Evolutionary conservation across 30 jellyfish, hydroid and myxozoan species (phyloP).

Genomic region (Turritopsis dohrnii): DNA sequence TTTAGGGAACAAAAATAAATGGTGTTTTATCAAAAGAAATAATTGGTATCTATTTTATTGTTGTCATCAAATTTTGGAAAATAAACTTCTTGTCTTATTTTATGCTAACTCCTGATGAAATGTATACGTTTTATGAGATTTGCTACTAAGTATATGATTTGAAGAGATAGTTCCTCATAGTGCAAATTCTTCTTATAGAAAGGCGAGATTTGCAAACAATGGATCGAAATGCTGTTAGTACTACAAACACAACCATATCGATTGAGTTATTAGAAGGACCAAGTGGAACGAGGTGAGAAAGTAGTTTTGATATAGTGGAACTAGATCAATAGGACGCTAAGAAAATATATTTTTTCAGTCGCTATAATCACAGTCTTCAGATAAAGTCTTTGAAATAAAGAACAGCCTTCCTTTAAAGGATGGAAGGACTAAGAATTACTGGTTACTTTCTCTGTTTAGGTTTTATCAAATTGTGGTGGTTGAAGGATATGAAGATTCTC

Average conservation of each 20-base stretch:
- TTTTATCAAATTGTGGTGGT: constrained; percentile 51
- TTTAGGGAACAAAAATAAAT: neutral
- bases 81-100: too few relatives aligned
- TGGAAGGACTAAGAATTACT: neutral
- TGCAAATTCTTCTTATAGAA: constrained; percentile 23
- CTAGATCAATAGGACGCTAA: neutral
- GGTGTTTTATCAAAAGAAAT: neutral
- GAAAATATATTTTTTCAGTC: neutral
- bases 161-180: neutral
- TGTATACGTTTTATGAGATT: too few relatives aligned
- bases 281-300: constrained; percentile 27
- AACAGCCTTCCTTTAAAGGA: neutral
- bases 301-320: neutral
- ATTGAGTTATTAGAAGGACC: constrained; percentile 58
- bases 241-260: constrained; percentile 10
- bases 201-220: constrained; percentile 37
- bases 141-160: neutral
- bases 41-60: neutral
- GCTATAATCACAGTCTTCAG: too few relatives aligned
- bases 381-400: neutral
- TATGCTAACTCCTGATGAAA: too few relatives aligned
- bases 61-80: neutral
- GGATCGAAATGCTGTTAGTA: constrained; percentile 6
- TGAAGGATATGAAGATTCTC: constrained; percentile 10
- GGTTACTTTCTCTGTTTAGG: constrained; percentile 18